A percentile compares a stretch with the other conserved stretches of the same genome.
These are phyloP conservation scores for Oscheius sp. DNA, from an alignment of 2,888 invertebrate genomes.

Conservation along the genomic window DNA sequence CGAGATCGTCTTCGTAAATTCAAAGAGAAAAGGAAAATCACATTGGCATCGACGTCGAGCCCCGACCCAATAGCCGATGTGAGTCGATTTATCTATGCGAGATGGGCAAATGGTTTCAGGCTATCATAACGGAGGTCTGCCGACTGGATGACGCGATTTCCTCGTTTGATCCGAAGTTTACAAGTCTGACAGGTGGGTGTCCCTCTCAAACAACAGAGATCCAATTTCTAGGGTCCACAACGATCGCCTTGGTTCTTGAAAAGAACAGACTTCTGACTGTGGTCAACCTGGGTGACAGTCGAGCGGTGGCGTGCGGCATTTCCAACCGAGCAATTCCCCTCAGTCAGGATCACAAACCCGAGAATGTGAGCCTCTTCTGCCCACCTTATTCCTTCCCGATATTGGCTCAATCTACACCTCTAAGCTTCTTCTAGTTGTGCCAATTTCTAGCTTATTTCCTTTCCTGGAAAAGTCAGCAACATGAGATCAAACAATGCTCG, in stretches of 20 bases:
- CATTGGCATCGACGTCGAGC: conserved; percentile 21
- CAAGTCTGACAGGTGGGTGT: conserved; percentile 45
- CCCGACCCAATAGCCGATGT: conserved; percentile 43
- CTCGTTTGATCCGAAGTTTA: conserved; percentile 41
- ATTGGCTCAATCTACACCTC: no score
- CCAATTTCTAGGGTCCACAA: conserved; percentile 84
- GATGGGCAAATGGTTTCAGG: conserved; percentile 37
- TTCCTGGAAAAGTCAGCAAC: background rate
- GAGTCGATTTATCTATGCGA: background rate
- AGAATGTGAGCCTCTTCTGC: conserved; percentile 80
- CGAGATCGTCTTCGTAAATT: conserved; percentile 45
- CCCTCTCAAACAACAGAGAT: background rate
- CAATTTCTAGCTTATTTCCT: no score
- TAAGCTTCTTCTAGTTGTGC: no score
- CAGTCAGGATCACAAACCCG: conserved; percentile 96
- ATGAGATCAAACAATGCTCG: conserved; percentile 1
- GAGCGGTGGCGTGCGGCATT: conserved; percentile 88
- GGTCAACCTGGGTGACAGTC: conserved; percentile 95
- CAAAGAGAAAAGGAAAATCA: conserved; percentile 35
- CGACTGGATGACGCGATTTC: conserved; percentile 54
- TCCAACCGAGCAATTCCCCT: conserved; percentile 89
- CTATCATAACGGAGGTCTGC: conserved; percentile 52
- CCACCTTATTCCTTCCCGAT: background rate
- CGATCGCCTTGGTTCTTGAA: conserved; percentile 88
- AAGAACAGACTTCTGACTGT: conserved; percentile 85